phyloP scores from a whole-genome alignment of 2,113 vertebrate genomes.

The Aptenodytes patagonicus region DNA sequence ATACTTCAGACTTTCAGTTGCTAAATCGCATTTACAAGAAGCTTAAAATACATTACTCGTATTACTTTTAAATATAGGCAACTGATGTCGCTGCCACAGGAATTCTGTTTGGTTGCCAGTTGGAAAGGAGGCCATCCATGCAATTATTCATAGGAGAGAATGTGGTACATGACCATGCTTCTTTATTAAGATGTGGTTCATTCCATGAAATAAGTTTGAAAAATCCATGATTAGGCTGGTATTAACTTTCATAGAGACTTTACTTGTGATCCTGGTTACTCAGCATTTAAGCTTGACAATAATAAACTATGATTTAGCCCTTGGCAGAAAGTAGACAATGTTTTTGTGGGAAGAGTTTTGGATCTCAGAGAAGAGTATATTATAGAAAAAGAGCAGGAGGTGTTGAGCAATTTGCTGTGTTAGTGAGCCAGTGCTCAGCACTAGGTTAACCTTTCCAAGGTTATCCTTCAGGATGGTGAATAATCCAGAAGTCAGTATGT shows the following conservation, averaged over 20 bases:
- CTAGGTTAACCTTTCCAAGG: not conserved
- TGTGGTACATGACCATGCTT: not conserved
- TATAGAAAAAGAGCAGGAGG: not conserved
- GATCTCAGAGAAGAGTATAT: not conserved
- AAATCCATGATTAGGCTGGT: not conserved
- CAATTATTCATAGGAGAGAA: not conserved
- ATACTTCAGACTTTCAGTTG: not conserved
- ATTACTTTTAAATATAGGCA: not conserved
- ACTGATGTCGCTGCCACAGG: not conserved
- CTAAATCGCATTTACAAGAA: not conserved
- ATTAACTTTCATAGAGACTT: not conserved
- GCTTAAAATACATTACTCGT: not conserved
- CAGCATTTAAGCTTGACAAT: not conserved
- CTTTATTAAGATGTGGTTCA: not conserved
- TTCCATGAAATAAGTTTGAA: not conserved
- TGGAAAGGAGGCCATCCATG: not conserved
- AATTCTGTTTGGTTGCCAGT: not conserved
- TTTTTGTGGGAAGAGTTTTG: not conserved
- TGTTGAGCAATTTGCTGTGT: not conserved
- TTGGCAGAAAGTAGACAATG: not conserved
- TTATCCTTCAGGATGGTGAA: not conserved
- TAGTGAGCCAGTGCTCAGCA: not conserved
- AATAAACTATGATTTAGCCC: not conserved
- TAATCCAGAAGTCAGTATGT: not conserved
- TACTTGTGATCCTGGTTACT: not conserved